phyloP scores from a whole-genome alignment of 2,888 invertebrate species.

The Pimpla rufipes region DNA sequence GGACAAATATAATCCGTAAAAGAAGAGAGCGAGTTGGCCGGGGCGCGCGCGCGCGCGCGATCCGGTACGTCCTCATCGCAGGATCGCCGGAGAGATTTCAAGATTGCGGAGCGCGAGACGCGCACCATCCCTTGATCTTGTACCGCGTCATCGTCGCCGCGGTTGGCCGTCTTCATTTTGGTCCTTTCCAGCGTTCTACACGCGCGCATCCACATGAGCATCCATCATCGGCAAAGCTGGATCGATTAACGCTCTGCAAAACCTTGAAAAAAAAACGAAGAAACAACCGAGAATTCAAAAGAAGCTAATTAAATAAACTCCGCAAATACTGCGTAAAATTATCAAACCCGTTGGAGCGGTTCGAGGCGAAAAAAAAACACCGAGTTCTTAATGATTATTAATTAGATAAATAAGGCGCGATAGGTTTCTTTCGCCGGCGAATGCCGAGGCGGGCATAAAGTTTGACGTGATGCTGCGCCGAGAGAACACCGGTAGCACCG shows the following conservation, averaged over 20 bases:
- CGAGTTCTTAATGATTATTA: conserved; percentile 60
- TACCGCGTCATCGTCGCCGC: conserved; percentile 67
- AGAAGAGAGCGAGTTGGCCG: conserved; percentile 54
- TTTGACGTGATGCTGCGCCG: conserved; percentile 59
- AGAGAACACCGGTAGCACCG: conserved; percentile 49
- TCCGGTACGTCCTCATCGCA: conserved; percentile 63
- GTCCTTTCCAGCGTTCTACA: conserved; percentile 18
- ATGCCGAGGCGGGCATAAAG: conserved; percentile 46
- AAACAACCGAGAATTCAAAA: conserved; percentile 18
- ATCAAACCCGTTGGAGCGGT: conserved; percentile 32
- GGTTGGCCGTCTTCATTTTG: conserved; percentile 59
- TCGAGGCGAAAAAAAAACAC: background rate
- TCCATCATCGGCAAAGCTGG: conserved; percentile 18
- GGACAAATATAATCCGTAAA: conserved; percentile 66
- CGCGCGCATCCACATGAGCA: background rate
- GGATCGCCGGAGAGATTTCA: conserved; percentile 67
- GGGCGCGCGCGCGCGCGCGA: conserved; percentile 35
- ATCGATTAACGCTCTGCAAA: conserved; percentile 6
- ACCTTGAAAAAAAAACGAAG: background rate
- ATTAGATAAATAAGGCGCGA: conserved; percentile 56
- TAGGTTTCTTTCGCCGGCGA: conserved; percentile 17
- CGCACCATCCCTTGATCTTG: conserved; percentile 65
- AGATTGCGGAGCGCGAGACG: conserved; percentile 67
- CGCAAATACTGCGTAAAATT: conserved; percentile 36
- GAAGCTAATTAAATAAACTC: conserved; percentile 54